Evolutionary conservation across 2,797 vertebrate genomes (phyloP), one percentile per base, ranked within the genome.

Genomic region (Cyclura pinguis): DNA sequence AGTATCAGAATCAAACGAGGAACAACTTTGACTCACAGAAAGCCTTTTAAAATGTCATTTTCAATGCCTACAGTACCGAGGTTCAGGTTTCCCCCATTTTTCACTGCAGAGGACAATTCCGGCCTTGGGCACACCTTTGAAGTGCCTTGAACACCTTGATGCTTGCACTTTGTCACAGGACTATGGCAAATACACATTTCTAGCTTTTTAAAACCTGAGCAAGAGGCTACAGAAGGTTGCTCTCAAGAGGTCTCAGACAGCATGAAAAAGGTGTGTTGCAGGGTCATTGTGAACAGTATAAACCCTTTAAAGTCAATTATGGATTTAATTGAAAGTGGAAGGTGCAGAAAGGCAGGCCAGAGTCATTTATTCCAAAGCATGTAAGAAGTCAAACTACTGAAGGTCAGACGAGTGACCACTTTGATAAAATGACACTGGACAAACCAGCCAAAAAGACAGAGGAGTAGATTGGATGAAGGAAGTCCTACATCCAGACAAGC

Each of bases 281-380:
- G 96, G 96, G 97, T 97, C 96, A 96, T 96, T 97, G 96, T 94
- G 95, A 95, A 93, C 93, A 93, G 91, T 88, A 59, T 92, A 92
- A 62, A 35, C 93, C 93, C 92, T 96, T 97, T 96, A 96, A 97
- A 96, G 96, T 96, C 32, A 92, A 94, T 96, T 96, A 96, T 97
- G 96, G 95, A 96, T 96, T 96, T 96, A 97, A 97, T 96, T 97
- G 96, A 97, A 97, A 97, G 96, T 95, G 91, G 92, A 97, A 93
- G 94, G 95, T 89, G 91, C 22, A 90, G 95, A 92, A 95, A 96
- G 92, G 92, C 90, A 94, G 94, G 90, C 91, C 8, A 80, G 3
- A 80, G 92, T 89, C 93, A 86, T 93, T 96, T 95, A 93, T 95
- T 97, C 94, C 96, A 95, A 93, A 96, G 95, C 13, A 0, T 93